phyloP scores from a whole-genome alignment of 2,888 invertebrate genomes.

The Lithophane leautieri region DNA sequence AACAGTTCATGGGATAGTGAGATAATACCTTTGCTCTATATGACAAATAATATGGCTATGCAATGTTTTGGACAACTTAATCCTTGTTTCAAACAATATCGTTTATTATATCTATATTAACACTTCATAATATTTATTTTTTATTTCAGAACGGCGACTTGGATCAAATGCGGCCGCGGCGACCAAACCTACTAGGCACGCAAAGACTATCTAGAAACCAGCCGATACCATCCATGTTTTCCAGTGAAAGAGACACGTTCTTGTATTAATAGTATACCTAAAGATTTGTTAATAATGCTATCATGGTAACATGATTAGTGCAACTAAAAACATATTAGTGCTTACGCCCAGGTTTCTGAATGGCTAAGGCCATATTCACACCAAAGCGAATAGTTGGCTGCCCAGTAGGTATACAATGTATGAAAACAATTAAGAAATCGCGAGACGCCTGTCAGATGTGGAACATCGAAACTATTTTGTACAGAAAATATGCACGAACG shows the following conservation, averaged over 20 bases:
- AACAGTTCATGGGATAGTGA: not conserved
- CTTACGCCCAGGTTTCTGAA: too few relatives aligned
- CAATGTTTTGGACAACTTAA: not conserved
- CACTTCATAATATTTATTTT: not conserved
- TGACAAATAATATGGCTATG: not conserved
- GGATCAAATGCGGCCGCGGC: slow-evolving; percentile 1
- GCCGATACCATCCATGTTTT: not conserved
- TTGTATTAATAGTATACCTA: not conserved
- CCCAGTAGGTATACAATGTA: not conserved
- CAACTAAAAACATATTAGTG: not conserved
- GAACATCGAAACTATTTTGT: not conserved
- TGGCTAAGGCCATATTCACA: not conserved
- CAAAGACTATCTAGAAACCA: not conserved
- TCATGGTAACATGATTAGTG: not conserved
- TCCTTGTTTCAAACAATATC: not conserved
- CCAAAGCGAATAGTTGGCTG: not conserved
- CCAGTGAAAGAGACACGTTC: not conserved
- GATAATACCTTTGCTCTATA: not conserved
- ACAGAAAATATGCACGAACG: too few relatives aligned
- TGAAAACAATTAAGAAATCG: not conserved
- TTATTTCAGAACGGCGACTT: slow-evolving; percentile 21
- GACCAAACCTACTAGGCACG: slow-evolving; percentile 7
- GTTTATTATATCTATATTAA: not conserved
- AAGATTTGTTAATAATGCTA: not conserved
- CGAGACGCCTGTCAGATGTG: not conserved